These are phyloP conservation scores for Nomada flava DNA, from an alignment of 2,888 invertebrate genomes.

Conservation along the genomic window DNA sequence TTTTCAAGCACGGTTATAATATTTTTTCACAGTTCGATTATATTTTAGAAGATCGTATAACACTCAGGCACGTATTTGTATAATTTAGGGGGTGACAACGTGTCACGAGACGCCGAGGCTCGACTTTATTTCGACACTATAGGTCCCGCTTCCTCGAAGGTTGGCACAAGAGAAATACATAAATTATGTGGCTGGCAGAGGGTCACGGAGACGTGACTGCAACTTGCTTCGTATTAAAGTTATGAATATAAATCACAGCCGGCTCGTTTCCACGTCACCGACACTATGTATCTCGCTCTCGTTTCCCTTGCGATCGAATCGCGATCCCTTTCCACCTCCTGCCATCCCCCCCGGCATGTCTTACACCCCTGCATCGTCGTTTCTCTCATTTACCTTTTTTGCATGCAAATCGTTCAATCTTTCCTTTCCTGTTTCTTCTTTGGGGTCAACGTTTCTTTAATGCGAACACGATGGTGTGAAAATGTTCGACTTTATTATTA, in stretches of 20 bases:
- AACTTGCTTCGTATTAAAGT: constrained; percentile 80
- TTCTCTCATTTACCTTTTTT: background rate
- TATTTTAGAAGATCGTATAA: constrained; percentile 3
- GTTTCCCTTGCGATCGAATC: constrained; percentile 25
- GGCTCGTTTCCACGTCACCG: constrained; percentile 65
- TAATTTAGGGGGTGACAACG: constrained; percentile 15
- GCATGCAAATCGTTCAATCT: background rate
- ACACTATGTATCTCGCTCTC: background rate
- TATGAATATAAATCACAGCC: constrained; percentile 82
- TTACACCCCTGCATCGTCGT: background rate
- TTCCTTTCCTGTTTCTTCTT: constrained; percentile 39
- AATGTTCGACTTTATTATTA: constrained; percentile 77
- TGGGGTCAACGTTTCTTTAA: constrained; percentile 28
- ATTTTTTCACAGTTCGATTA: constrained; percentile 2
- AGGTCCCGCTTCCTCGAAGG: constrained; percentile 41
- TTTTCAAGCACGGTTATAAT: background rate
- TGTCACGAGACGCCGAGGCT: background rate
- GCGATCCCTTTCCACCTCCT: constrained; percentile 29
- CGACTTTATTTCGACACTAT: constrained; percentile 25
- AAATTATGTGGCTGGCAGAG: constrained; percentile 74
- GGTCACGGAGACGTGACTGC: constrained; percentile 77
- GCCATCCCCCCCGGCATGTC: background rate
- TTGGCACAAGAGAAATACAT: constrained; percentile 74
- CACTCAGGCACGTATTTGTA: constrained; percentile 11
- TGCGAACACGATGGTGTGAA: constrained; percentile 74